A percentile compares a stretch with the other conserved stretches of the same genome.
Evolutionary conservation across 2,888 invertebrate genomes (phyloP).

Genomic region (Saturnia pavonia): DNA sequence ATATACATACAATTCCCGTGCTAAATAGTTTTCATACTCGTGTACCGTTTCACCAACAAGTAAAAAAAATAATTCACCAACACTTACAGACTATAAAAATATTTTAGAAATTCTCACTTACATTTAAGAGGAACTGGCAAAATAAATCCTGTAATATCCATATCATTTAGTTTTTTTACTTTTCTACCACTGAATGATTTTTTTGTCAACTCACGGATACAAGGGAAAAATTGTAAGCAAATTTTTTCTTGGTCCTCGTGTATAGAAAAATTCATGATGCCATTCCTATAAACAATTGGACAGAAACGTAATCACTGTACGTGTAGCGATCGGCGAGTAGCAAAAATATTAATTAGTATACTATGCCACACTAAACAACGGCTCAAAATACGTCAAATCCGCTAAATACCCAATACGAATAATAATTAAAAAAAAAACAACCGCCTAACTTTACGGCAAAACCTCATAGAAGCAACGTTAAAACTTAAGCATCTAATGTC

Average conservation of each 20-base stretch:
- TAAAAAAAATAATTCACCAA: constrained; percentile 75
- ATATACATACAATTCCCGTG: constrained; percentile 18
- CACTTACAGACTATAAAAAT: constrained; percentile 79
- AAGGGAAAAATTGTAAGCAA: not conserved
- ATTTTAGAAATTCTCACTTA: constrained; percentile 81
- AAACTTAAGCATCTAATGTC: constrained; percentile 70
- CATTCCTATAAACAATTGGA: constrained; percentile 74
- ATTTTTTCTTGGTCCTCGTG: constrained; percentile 66
- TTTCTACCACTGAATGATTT: constrained; percentile 12
- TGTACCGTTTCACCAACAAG: constrained; percentile 60
- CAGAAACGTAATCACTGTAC: constrained; percentile 56
- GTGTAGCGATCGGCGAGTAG: constrained; percentile 61
- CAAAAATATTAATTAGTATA: constrained; percentile 70
- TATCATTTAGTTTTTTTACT: constrained; percentile 20
- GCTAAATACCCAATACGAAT: constrained; percentile 47
- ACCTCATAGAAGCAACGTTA: constrained; percentile 67
- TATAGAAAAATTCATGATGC: constrained; percentile 59
- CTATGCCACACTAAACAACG: constrained; percentile 71
- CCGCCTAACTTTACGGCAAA: constrained; percentile 53
- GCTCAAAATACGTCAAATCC: constrained; percentile 73
- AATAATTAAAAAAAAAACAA: constrained; percentile 54
- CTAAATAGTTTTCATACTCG: constrained; percentile 56
- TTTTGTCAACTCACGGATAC: constrained; percentile 16
- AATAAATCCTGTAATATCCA: constrained; percentile 75
- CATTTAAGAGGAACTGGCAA: constrained; percentile 81